phyloP scores from a whole-genome alignment of 2,797 vertebrate species.

The Mergus octosetaceus region DNA sequence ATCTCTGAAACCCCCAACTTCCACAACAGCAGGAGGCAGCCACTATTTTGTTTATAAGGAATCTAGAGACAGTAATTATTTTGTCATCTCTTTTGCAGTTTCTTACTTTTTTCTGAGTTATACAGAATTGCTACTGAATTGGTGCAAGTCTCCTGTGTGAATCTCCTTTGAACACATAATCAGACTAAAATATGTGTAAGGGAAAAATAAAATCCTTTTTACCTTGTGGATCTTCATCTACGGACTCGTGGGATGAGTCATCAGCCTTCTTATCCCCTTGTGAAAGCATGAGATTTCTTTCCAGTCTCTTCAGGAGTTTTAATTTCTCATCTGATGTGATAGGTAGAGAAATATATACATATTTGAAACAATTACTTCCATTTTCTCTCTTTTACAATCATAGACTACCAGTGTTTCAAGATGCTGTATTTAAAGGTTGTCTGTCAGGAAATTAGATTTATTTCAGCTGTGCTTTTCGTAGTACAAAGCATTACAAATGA shows the following conservation, averaged over 20 bases:
- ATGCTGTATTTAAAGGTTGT: not conserved
- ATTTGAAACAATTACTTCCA: not conserved
- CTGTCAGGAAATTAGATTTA: not conserved
- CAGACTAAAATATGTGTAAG: not conserved
- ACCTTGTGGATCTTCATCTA: constrained; percentile 27
- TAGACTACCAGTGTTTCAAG: not conserved
- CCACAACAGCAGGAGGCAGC: not conserved
- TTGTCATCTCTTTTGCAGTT: not conserved
- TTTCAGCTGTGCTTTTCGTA: not conserved
- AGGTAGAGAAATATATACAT: not conserved
- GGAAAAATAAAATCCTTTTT: not conserved
- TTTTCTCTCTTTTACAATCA: not conserved
- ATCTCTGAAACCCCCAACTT: not conserved
- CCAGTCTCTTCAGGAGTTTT: constrained; percentile 35
- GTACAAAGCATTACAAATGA: not conserved
- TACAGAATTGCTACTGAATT: not conserved
- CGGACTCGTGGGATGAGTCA: not conserved
- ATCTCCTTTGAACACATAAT: not conserved
- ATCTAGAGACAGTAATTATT: not conserved
- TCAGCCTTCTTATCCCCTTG: not conserved
- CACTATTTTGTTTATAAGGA: not conserved
- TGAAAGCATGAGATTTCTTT: constrained; percentile 2
- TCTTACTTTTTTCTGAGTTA: not conserved
- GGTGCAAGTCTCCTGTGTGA: not conserved
- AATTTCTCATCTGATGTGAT: constrained; percentile 45